Evolutionary conservation across 2,888 invertebrate species (phyloP).

Genomic region (Drosophila suboccidentalis): DNA sequence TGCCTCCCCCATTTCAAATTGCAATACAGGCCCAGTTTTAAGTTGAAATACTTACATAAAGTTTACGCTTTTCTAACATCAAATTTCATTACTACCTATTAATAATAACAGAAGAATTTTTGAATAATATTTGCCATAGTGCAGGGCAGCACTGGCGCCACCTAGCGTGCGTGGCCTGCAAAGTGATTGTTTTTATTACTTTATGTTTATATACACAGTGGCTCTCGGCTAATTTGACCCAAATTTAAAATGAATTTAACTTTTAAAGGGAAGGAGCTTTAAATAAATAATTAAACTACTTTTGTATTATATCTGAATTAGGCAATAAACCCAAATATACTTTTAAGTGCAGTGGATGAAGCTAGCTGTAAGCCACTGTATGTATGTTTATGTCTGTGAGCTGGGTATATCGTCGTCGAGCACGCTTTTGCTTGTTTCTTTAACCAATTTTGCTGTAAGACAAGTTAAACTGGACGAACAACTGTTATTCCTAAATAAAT

Average conservation of each 20-base stretch:
- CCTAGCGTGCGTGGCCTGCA: background rate
- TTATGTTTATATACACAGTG: background rate
- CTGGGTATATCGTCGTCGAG: background rate
- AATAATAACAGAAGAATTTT: no score
- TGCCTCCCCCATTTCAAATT: background rate
- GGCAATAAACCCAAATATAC: no score
- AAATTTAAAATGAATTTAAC: no score
- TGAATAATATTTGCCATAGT: background rate
- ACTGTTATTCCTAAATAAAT: conserved; percentile 1
- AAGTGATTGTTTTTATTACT: background rate
- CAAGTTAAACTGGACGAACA: conserved; percentile 54
- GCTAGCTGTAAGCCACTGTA: no score
- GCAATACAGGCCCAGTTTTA: background rate
- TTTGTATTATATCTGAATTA: no score
- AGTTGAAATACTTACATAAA: background rate
- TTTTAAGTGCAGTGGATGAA: no score
- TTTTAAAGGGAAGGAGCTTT: no score
- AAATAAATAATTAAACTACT: no score
- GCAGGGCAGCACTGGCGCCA: background rate
- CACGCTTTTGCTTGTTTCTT: background rate
- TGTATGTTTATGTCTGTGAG: background rate
- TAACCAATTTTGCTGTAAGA: background rate
- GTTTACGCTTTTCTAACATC: background rate
- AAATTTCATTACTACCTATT: background rate
- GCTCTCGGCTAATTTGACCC: no score